phyloP scores from a whole-genome alignment of 1,140 invertebrate species.

The Atta cephalotes region DNA sequence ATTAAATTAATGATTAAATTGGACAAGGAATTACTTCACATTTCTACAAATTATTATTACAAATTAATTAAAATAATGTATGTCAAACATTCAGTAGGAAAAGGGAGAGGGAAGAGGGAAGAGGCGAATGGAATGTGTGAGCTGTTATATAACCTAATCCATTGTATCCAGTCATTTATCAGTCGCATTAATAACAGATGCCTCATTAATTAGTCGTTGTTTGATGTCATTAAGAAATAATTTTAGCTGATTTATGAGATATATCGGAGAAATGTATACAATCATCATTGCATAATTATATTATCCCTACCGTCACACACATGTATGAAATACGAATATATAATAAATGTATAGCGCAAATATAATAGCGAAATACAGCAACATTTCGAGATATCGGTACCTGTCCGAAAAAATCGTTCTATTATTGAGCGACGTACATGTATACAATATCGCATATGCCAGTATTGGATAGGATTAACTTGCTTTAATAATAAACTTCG shows the following conservation, averaged over 20 bases:
- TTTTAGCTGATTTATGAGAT: not conserved
- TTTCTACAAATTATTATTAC: not conserved
- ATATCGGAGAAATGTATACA: not conserved
- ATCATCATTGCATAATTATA: not conserved
- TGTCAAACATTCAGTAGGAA: not conserved
- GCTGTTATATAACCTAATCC: not conserved
- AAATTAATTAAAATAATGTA: not conserved
- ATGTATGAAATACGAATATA: not conserved
- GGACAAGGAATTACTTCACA: not conserved
- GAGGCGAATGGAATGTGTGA: not conserved
- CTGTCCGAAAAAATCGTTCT: not conserved
- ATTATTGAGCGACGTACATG: not conserved
- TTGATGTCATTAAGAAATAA: constrained; percentile 6
- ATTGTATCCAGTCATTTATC: not conserved
- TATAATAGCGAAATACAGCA: not conserved
- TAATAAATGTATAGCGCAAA: not conserved
- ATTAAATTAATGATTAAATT: not conserved
- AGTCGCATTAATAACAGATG: not conserved
- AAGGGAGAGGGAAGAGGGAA: not conserved
- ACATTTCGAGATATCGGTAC: not conserved
- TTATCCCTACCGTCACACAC: not conserved
- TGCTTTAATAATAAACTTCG: not conserved
- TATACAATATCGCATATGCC: too few relatives aligned
- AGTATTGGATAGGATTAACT: not conserved
- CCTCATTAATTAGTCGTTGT: not conserved